Evolutionary conservation across 2,888 invertebrate genomes (phyloP).

Genomic region (Troides oblongomaculatus): DNA sequence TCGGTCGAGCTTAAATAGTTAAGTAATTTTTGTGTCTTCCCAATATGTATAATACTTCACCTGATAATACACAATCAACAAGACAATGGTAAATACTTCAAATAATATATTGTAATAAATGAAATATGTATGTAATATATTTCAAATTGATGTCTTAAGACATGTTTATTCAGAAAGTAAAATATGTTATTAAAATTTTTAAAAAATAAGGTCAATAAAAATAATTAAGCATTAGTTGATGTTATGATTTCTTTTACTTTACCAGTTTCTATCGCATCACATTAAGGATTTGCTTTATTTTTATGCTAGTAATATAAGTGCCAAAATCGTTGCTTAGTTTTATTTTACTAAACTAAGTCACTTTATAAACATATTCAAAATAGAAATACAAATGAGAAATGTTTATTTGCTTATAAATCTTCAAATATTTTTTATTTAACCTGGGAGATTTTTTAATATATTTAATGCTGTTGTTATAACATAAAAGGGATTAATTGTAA

Average conservation of each 20-base stretch:
- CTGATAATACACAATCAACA: constrained; percentile 6
- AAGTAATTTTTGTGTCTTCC: constrained; percentile 49
- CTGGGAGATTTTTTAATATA: neutral
- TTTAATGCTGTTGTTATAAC: too few species aligned
- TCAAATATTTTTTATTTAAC: neutral
- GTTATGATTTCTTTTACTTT: neutral
- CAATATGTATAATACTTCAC: constrained; percentile 24
- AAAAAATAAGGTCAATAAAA: neutral
- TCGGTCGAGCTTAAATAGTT: constrained; percentile 56
- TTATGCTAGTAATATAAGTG: constrained; percentile 25
- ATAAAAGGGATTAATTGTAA: too few species aligned
- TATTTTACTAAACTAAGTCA: neutral
- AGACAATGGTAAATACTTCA: neutral
- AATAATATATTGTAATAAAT: neutral
- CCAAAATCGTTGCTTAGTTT: constrained; percentile 26
- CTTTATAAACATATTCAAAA: neutral
- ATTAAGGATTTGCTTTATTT: neutral
- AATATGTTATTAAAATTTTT: neutral
- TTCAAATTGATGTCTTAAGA: constrained; percentile 26
- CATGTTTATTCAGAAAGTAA: neutral
- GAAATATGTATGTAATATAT: neutral
- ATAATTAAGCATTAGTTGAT: neutral
- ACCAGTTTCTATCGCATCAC: neutral
- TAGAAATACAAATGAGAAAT: neutral
- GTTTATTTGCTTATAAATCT: neutral